Conservation (phyloP, 1,140 invertebrate genomes). For the Pachyrhynchus sulphureomaculatus region DNA sequence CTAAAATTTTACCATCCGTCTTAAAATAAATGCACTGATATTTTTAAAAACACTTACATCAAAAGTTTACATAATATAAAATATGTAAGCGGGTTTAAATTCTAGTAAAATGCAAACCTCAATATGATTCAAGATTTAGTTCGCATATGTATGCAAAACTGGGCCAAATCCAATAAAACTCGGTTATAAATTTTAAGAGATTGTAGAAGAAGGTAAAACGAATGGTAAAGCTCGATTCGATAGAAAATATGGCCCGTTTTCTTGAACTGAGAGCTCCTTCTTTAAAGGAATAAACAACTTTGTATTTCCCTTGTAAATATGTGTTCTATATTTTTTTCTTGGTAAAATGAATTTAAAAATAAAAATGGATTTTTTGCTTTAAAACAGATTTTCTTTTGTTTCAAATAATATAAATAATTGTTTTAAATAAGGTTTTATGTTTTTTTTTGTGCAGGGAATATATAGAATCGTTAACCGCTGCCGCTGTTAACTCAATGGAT, state of each 20-base stretch:
- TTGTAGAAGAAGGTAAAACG: constrained; percentile 1
- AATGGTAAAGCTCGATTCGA: not conserved
- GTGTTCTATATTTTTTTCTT: not conserved
- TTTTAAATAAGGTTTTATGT: too few relatives aligned
- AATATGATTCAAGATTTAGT: constrained; percentile 3
- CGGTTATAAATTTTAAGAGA: constrained; percentile 3
- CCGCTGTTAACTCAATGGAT: too few relatives aligned
- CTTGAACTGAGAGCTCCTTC: not conserved
- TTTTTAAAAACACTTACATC: too few relatives aligned
- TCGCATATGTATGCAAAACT: constrained; percentile 11
- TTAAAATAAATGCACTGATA: too few relatives aligned
- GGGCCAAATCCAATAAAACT: constrained; percentile 5
- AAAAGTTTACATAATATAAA: not conserved
- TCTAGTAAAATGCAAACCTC: not conserved
- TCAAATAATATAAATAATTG: too few relatives aligned
- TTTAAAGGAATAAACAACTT: not conserved
- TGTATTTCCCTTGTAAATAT: not conserved
- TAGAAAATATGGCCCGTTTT: not conserved
- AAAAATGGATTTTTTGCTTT: too few relatives aligned
- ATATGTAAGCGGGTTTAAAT: not conserved
- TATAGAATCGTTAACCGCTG: too few relatives aligned
- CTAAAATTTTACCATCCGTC: too few relatives aligned
- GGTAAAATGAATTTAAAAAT: not conserved
- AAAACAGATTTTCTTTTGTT: too few relatives aligned
- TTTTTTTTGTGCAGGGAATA: too few relatives aligned